These are phyloP conservation scores for Leptodactylus fuscus DNA, from an alignment of 2,113 vertebrate genomes.

Conservation along the genomic window DNA sequence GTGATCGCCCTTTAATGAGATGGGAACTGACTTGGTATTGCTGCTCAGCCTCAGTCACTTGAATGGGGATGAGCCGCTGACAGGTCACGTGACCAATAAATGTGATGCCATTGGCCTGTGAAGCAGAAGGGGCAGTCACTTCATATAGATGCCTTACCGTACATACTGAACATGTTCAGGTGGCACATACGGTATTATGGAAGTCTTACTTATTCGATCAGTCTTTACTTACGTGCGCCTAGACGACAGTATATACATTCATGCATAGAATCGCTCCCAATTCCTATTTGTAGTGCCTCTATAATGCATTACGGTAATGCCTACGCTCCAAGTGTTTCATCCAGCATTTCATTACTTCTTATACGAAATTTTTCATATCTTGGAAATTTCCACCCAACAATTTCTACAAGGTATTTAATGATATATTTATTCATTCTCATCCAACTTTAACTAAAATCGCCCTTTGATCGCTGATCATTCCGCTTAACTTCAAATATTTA, in stretches of 20 bases:
- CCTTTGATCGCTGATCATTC: constrained; percentile 28
- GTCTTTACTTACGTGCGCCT: neutral
- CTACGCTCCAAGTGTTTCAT: constrained; percentile 12
- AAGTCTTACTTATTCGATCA: neutral
- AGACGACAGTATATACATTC: neutral
- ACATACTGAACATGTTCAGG: no score
- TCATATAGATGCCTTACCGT: no score
- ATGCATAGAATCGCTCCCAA: neutral
- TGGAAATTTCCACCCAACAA: constrained; percentile 9
- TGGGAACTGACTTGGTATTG: no score
- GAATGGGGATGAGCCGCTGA: no score
- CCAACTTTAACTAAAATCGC: constrained; percentile 21
- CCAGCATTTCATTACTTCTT: constrained; percentile 16
- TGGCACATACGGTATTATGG: neutral
- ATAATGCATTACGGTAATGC: constrained; percentile 8
- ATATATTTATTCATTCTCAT: constrained; percentile 27
- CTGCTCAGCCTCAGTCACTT: no score
- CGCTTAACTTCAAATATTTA: constrained; percentile 35
- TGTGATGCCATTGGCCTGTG: no score
- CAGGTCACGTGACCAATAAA: no score
- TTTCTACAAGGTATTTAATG: constrained; percentile 22
- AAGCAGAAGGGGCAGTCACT: no score
- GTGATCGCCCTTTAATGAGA: no score
- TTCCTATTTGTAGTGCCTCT: neutral
- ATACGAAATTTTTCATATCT: constrained; percentile 18